These are phyloP conservation scores for Tethea ocularis DNA, from an alignment of 2,888 invertebrate species.

Conservation along the genomic window DNA sequence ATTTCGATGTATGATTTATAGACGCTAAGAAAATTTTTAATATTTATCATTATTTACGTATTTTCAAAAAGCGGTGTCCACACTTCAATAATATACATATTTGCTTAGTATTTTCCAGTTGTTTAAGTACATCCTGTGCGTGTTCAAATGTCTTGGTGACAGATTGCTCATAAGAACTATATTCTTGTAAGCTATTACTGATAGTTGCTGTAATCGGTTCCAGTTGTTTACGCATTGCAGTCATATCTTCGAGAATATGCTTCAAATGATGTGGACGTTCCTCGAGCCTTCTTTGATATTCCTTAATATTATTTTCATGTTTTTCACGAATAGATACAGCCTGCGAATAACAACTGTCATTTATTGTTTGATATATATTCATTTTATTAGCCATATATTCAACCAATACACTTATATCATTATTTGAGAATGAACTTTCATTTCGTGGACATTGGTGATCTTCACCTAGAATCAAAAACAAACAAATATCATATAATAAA, in stretches of 20 bases:
- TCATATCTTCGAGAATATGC: conserved; percentile 45
- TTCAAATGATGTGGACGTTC: conserved; percentile 46
- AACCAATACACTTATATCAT: conserved; percentile 44
- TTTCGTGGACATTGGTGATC: conserved; percentile 24
- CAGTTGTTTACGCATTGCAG: conserved; percentile 24
- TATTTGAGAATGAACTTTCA: conserved; percentile 31
- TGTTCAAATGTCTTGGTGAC: conserved; percentile 12
- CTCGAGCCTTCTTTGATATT: conserved; percentile 29
- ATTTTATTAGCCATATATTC: conserved; percentile 25
- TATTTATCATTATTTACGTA: background rate
- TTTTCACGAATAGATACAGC: conserved; percentile 28
- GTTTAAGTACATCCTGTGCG: background rate
- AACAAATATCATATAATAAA: background rate
- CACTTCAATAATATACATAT: background rate
- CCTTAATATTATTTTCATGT: conserved; percentile 26
- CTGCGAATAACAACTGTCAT: conserved; percentile 23
- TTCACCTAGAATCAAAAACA: background rate
- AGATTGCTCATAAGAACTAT: conserved; percentile 20
- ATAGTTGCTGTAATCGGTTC: conserved; percentile 30
- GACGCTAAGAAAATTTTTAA: too few species aligned
- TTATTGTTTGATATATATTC: conserved; percentile 28
- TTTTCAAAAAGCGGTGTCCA: background rate
- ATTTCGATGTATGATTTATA: too few species aligned
- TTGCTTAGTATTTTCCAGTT: background rate
- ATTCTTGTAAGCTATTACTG: conserved; percentile 23